A percentile compares a stretch with the other conserved stretches of the same genome.
Conservation (phyloP, 1,140 invertebrate species). For the Subanguina moxae region DNA sequence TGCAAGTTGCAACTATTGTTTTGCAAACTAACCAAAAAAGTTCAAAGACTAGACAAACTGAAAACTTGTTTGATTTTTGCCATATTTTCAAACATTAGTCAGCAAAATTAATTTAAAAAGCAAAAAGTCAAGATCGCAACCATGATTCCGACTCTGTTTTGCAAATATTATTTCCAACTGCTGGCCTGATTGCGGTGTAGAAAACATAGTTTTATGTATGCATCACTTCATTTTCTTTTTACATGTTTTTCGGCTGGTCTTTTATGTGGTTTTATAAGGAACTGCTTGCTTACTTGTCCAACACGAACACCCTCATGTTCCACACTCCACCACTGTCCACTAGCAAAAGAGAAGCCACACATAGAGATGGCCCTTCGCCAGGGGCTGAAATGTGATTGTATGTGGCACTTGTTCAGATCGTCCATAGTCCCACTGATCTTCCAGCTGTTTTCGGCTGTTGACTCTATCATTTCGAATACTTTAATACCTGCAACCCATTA, state of each 20-base stretch:
- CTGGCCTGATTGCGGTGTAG: background rate
- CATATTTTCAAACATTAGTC: no score
- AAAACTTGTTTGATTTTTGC: no score
- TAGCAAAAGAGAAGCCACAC: conserved; percentile 42
- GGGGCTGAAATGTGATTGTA: conserved; percentile 34
- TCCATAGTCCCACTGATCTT: conserved; percentile 40
- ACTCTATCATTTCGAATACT: conserved; percentile 44
- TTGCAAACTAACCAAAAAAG: no score
- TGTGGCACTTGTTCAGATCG: conserved; percentile 42
- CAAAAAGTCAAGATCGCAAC: no score
- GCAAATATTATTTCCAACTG: background rate
- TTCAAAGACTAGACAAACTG: no score
- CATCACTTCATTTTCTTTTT: no score
- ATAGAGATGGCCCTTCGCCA: conserved; percentile 38
- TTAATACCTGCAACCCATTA: conserved; percentile 50
- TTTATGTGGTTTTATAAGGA: no score
- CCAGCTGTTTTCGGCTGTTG: conserved; percentile 33
- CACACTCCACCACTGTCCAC: conserved; percentile 45
- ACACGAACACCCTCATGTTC: conserved; percentile 39
- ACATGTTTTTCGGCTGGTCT: no score
- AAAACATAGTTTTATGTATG: background rate
- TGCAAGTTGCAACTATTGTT: no score
- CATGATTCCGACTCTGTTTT: background rate
- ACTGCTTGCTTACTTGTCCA: conserved; percentile 25
- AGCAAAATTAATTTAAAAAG: no score